Evolutionary conservation across 2,113 vertebrate species (phyloP), one percentile per base, ranked within the genome.

Genomic region (Seriola rivoliana): DNA sequence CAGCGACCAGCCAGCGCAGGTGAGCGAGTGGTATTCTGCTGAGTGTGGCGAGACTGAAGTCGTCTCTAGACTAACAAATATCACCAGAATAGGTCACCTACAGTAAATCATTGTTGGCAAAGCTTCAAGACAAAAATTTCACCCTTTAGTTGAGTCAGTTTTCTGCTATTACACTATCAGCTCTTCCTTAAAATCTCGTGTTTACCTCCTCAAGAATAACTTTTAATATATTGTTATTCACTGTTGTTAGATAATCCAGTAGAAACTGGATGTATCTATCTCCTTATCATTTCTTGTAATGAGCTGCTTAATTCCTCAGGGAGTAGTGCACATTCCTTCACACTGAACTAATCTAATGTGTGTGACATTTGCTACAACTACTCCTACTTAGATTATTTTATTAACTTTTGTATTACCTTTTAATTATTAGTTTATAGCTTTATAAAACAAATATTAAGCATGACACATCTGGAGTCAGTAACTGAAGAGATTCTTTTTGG

Each of bases 1-100:
- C 98, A 99, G 95, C 93, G 98, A 91, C 98, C 98, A 4, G 97
- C 98, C 80, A 99, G 98, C 0, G 97, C 98, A 92, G 98, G 98
- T 98, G 88, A 96, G 95, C 5, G 0, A 66, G 72, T 34, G 38
- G 75, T 71, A 25, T 60, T 66, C 64, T 25, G 32, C 66, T 55
- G 71, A 77, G 66, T 23, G 60, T 40, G 54, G 9, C 17, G 13
- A 38, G 44, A 69, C 38, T 52, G 16, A 29, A 57, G 58, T 52
- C 4, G 0, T 70, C 50, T 46, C 29, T 36, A 36, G 46, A 32
- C 21, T 23, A 52, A 65, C 71, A 21, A 73, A 68, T 68, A 50
- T 52, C 65, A 46, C 7, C 36, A 80, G 54, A 57, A 57, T 11
- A 36, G 34, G 16, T 11, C 4, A 29, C 32, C 8, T 52, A 17